Evolutionary conservation across 2,113 vertebrate genomes (phyloP).

Genomic region (Eudyptes chrysolophus): DNA sequence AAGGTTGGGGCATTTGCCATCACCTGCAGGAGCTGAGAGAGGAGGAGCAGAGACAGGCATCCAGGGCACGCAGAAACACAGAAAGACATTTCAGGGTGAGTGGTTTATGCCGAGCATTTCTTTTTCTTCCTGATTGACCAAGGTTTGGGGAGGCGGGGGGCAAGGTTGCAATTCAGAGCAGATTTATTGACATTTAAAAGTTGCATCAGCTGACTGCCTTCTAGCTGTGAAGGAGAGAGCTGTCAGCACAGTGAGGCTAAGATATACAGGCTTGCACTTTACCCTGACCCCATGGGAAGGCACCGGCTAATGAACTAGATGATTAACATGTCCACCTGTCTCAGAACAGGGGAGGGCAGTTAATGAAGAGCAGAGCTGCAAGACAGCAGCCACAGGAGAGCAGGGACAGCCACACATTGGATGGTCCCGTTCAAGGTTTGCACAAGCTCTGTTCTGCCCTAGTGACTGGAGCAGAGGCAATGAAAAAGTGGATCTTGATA

Average conservation of each 20-base stretch:
- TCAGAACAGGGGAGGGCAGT: background rate
- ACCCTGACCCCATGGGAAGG: background rate
- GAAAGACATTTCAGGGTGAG: background rate
- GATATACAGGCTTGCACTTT: background rate
- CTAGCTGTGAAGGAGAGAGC: background rate
- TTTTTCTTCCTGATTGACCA: background rate
- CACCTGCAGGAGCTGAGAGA: background rate
- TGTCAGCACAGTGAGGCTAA: background rate
- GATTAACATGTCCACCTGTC: background rate
- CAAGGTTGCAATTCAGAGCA: background rate
- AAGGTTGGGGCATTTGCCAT: background rate
- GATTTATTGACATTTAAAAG: constrained; percentile 5
- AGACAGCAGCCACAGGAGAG: background rate
- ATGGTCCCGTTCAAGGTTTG: background rate
- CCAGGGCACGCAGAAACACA: background rate
- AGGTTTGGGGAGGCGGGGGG: accelerated
- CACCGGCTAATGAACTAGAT: background rate
- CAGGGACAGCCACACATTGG: background rate
- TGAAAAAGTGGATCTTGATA: background rate
- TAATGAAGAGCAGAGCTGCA: background rate
- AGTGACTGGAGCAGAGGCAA: background rate
- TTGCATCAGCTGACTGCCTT: background rate
- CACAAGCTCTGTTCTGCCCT: background rate
- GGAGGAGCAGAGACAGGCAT: background rate
- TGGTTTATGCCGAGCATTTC: background rate